Evolutionary conservation across 2,888 invertebrate species (phyloP).

Genomic region (Tenthredo amoena): DNA sequence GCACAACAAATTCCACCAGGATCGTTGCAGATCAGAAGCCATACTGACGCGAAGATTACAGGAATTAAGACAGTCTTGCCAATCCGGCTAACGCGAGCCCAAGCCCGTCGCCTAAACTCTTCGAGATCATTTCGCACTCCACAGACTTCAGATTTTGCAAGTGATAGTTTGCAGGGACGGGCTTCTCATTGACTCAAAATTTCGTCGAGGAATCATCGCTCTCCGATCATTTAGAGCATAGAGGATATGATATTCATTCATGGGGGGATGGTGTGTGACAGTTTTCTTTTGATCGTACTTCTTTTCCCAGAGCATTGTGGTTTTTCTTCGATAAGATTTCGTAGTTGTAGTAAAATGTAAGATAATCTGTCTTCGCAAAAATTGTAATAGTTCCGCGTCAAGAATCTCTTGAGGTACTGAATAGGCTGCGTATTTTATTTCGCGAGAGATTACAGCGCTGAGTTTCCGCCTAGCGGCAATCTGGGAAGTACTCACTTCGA

Average conservation of each 20-base stretch:
- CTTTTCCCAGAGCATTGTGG: no score
- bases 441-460: background rate
- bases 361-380: background rate
- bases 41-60: constrained; percentile 75
- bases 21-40: constrained; percentile 67
- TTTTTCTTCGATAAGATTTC: no score
- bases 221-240: background rate
- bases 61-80: constrained; percentile 70
- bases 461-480: background rate
- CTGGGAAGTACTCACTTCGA: background rate
- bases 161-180: background rate
- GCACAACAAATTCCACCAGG: constrained; percentile 64
- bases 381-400: background rate
- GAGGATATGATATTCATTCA: background rate
- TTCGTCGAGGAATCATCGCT: background rate
- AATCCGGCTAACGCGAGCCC: background rate
- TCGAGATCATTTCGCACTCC: constrained; percentile 20
- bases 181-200: no score
- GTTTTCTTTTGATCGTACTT: background rate
- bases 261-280: background rate
- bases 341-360: no score
- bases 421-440: background rate
- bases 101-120: constrained; percentile 8
- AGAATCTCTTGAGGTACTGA: background rate
- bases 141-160: background rate